Evolutionary conservation across 2,113 vertebrate genomes (phyloP).

Genomic region (Pungitius pungitius): DNA sequence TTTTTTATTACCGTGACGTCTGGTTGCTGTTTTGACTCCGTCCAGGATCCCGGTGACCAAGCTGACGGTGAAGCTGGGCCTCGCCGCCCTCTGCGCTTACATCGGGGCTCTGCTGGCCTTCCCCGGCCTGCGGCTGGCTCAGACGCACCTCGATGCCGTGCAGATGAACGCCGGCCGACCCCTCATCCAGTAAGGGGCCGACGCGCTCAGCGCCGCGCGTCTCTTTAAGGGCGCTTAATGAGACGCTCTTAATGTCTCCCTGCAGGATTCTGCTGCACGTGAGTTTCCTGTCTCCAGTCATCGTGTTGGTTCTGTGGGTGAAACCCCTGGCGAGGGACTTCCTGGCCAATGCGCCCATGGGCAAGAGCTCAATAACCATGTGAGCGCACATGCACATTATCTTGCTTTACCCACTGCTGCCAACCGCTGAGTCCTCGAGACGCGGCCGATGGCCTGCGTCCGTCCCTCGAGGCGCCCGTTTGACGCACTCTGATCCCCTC

Average conservation of each 20-base stretch:
- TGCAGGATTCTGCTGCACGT: constrained; percentile 86
- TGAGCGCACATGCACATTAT: constrained; percentile 68
- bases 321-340: constrained; percentile 92
- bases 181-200: constrained; percentile 82
- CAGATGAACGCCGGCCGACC: constrained; percentile 84
- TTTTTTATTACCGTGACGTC: not conserved
- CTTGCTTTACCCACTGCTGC: not conserved
- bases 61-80: constrained; percentile 85
- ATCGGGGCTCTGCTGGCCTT: constrained; percentile 92
- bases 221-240: not conserved
- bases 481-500: not conserved
- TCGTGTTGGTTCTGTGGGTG: constrained; percentile 89
- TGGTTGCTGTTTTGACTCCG: constrained; percentile 9
- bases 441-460: not conserved
- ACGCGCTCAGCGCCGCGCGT: not conserved
- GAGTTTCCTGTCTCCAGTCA: constrained; percentile 89
- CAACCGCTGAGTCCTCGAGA: not conserved
- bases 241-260: not conserved
- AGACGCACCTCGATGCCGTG: constrained; percentile 91
- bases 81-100: constrained; percentile 87
- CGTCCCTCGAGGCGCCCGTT: rapidly evolving
- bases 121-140: constrained; percentile 92
- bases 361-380: constrained; percentile 84
- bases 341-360: constrained; percentile 85
- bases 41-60: constrained; percentile 86